Conservation (phyloP, 2,797 vertebrate species). For the Urosaurus nigricauda region DNA sequence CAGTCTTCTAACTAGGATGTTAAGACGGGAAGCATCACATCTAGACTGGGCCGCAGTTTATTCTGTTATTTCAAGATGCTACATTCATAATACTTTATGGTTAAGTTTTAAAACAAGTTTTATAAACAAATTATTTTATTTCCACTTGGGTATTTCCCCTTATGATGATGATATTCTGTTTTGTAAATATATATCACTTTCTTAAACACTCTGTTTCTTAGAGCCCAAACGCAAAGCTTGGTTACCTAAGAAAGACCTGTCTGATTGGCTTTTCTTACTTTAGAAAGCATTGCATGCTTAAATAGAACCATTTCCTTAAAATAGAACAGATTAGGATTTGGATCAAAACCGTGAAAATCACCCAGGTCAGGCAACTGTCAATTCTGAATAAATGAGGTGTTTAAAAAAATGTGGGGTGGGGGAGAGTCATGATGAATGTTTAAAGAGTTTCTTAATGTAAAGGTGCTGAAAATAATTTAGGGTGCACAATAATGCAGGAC, state of each 20-base stretch:
- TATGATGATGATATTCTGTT: conserved; percentile 13
- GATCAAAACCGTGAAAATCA: background rate
- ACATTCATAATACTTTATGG: conserved; percentile 35
- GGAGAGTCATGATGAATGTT: background rate
- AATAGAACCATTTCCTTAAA: conserved; percentile 36
- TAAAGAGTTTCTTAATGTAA: background rate
- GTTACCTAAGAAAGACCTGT: conserved; percentile 48
- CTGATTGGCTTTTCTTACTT: conserved; percentile 21
- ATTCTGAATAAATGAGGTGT: background rate
- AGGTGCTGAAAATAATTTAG: background rate
- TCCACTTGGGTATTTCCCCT: background rate
- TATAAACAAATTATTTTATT: conserved; percentile 16
- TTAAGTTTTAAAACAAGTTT: conserved; percentile 30
- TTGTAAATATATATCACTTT: conserved; percentile 23
- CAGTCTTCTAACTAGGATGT: background rate
- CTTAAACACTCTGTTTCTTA: accelerated
- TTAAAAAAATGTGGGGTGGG: background rate
- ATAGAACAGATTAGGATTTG: background rate
- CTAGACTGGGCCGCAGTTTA: background rate
- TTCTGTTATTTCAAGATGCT: background rate
- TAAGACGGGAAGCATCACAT: background rate
- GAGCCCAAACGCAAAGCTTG: background rate
- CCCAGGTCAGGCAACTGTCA: background rate
- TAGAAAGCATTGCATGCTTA: conserved; percentile 31
- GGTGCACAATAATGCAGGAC: background rate